Percentiles rank a stretch among this genome's conserved stretches.
Conservation (phyloP, 2,797 vertebrate species). For the Cynopterus sphinx region DNA sequence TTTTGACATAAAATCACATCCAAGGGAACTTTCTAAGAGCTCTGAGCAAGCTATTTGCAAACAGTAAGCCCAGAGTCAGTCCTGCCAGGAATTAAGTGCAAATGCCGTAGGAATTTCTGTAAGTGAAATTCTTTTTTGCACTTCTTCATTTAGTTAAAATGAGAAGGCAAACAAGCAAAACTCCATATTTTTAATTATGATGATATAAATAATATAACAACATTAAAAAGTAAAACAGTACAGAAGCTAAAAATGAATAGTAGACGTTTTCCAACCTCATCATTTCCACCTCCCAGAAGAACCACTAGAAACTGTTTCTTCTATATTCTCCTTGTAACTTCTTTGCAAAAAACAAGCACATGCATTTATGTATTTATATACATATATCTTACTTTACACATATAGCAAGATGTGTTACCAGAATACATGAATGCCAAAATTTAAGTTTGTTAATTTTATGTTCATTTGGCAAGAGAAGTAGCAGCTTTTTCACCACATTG, state of each 20-base stretch:
- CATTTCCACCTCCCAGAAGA: background rate
- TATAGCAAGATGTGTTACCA: background rate
- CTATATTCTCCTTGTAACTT: background rate
- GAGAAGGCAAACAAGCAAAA: background rate
- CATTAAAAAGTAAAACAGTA: conserved; percentile 11
- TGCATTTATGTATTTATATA: conserved; percentile 22
- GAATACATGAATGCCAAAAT: conserved; percentile 20
- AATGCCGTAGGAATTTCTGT: background rate
- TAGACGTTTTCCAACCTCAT: background rate
- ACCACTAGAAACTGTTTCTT: background rate
- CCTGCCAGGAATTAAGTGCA: background rate
- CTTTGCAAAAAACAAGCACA: conserved; percentile 42
- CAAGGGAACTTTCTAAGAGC: background rate
- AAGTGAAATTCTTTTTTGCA: background rate
- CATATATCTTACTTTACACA: conserved; percentile 37
- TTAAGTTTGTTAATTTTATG: conserved; percentile 14
- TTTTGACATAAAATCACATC: conserved; percentile 44
- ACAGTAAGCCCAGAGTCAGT: background rate
- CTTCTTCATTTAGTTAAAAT: conserved; percentile 40
- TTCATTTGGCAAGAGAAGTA: conserved; percentile 30
- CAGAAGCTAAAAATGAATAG: background rate
- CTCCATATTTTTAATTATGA: background rate
- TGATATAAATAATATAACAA: background rate
- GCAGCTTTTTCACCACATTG: background rate
- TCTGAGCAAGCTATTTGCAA: background rate